Conservation (phyloP, 2,888 invertebrate genomes). For the Sericinus montela region DNA sequence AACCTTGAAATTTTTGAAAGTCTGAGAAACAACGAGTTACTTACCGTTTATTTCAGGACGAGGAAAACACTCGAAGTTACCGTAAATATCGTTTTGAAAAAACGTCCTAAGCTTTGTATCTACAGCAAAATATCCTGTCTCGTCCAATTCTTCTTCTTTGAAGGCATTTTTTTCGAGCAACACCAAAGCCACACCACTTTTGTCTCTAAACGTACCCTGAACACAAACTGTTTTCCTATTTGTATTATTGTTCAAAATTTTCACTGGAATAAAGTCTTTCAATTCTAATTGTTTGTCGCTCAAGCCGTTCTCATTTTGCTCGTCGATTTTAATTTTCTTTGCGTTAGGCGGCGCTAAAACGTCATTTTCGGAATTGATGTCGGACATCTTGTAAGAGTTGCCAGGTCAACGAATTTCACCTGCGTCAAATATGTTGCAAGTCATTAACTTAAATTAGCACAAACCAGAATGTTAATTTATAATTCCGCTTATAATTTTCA, state of each 20-base stretch:
- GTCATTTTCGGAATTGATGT: conserved; percentile 55
- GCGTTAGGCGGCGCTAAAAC: conserved; percentile 45
- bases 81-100: conserved; percentile 92
- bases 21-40: conserved; percentile 28
- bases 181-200: conserved; percentile 83
- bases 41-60: conserved; percentile 82
- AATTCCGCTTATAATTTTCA: too few species aligned
- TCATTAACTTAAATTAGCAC: not conserved
- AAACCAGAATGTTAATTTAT: too few species aligned
- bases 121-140: conserved; percentile 80
- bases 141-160: conserved; percentile 79
- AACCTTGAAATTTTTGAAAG: conserved; percentile 43
- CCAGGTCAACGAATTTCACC: conserved; percentile 25
- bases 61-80: conserved; percentile 87
- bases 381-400: conserved; percentile 67
- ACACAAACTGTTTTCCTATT: conserved; percentile 85
- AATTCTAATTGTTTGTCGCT: conserved; percentile 66
- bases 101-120: conserved; percentile 80
- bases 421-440: conserved; percentile 5
- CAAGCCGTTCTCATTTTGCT: conserved; percentile 54
- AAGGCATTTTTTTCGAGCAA: conserved; percentile 91
- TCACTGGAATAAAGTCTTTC: conserved; percentile 82
- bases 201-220: conserved; percentile 83
- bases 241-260: conserved; percentile 85
- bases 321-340: conserved; percentile 65